A percentile compares a stretch with the other conserved stretches of the same genome.
phyloP scores from a whole-genome alignment of 2,888 invertebrate genomes.

The Galerucella calmariensis region DNA sequence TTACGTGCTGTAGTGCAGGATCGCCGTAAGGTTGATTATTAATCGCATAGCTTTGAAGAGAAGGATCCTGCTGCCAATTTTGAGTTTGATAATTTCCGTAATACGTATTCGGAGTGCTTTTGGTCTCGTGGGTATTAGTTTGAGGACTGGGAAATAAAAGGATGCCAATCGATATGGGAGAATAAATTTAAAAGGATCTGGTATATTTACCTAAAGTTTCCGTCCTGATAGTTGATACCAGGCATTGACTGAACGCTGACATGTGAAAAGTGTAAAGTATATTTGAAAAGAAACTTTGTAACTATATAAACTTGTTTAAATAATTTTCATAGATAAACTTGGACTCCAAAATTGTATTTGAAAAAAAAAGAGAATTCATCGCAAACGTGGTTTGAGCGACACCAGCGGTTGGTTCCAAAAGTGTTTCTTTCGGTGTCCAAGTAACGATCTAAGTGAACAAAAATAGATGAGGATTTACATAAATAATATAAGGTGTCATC shows the following conservation, averaged over 20 bases:
- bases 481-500: not conserved
- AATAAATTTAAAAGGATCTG: not conserved
- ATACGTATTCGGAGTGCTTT: conserved; percentile 50
- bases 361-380: not conserved
- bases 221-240: conserved; percentile 42
- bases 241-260: conserved; percentile 49
- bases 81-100: conserved; percentile 19
- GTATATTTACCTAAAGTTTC: conserved; percentile 37
- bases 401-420: not conserved
- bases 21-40: not conserved
- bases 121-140: conserved; percentile 38
- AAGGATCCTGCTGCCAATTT: conserved; percentile 23
- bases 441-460: conserved; percentile 4
- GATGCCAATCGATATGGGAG: conserved; percentile 9
- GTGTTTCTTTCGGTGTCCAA: conserved; percentile 9
- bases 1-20: not conserved
- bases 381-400: not conserved
- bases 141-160: conserved; percentile 32
- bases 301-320: not conserved
- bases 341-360: conserved; percentile 12
- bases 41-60: not conserved
- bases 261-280: conserved; percentile 32
- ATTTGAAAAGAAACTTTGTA: conserved; percentile 11
- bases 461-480: not conserved
- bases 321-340: conserved; percentile 16